A percentile compares a stretch with the other conserved stretches of the same genome.
phyloP scores from a whole-genome alignment of 2,888 invertebrate genomes.

The Anodontia alba region DNA sequence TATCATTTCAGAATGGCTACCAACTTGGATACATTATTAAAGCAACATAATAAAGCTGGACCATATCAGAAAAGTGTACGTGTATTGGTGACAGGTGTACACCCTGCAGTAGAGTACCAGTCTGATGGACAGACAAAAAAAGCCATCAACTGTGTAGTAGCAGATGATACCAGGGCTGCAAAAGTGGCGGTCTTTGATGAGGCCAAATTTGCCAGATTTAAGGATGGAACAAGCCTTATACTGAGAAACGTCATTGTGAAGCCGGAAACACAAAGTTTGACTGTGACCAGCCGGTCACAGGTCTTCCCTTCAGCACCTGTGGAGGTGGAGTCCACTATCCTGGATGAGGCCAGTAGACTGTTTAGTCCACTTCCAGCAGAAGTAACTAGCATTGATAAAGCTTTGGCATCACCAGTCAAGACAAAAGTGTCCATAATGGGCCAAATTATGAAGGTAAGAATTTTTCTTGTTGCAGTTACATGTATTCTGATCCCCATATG shows the following conservation, averaged over 20 bases:
- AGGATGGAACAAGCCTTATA: neutral
- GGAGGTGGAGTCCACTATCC: neutral
- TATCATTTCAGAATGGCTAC: neutral
- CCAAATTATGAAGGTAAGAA: no score
- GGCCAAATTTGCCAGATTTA: constrained; percentile 14
- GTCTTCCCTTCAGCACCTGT: constrained; percentile 8
- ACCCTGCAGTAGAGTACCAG: neutral
- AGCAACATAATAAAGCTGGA: neutral
- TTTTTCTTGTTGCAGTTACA: constrained; percentile 13
- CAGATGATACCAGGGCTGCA: neutral
- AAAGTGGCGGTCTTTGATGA: neutral
- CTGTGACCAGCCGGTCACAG: neutral
- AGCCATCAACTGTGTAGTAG: neutral
- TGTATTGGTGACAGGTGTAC: neutral
- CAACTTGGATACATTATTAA: neutral
- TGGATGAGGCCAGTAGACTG: neutral
- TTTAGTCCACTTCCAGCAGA: constrained; percentile 9
- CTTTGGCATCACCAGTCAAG: constrained; percentile 17
- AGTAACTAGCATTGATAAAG: neutral
- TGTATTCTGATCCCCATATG: no score
- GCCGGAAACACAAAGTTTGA: neutral
- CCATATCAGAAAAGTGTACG: neutral
- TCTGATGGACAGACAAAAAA: neutral
- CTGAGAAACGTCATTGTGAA: constrained; percentile 8
- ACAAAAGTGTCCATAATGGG: constrained; percentile 19